Conservation (phyloP, 2,888 invertebrate genomes). For the Teleiodes luculella region DNA sequence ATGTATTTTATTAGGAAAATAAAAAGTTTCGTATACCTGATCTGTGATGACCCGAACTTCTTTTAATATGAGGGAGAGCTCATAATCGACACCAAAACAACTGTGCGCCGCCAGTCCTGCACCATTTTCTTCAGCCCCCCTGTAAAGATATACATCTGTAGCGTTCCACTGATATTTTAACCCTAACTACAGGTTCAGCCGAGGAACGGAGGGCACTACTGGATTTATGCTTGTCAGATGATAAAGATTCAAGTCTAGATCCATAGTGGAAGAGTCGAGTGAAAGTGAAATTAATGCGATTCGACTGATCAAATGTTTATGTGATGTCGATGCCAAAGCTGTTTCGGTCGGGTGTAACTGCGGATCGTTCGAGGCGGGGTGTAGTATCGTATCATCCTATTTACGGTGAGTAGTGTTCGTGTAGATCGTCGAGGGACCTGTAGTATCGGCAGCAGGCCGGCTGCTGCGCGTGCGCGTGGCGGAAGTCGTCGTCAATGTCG, state of each 20-base stretch:
- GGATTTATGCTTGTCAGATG: constrained; percentile 64
- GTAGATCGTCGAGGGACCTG: constrained; percentile 83
- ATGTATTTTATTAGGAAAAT: background rate
- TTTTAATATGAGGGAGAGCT: constrained; percentile 95
- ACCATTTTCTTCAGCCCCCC: constrained; percentile 81
- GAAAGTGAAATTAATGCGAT: constrained; percentile 44
- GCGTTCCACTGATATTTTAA: constrained; percentile 62
- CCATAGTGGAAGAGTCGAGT: constrained; percentile 43
- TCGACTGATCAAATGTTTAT: constrained; percentile 29
- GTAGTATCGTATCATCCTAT: constrained; percentile 76
- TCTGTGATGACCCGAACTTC: constrained; percentile 96
- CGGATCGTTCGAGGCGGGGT: constrained; percentile 72
- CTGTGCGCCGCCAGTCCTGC: constrained; percentile 89
- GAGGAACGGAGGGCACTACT: constrained; percentile 71
- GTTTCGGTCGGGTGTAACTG: constrained; percentile 68
- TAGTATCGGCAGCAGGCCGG: constrained; percentile 87
- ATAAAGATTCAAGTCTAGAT: constrained; percentile 38
- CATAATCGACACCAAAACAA: constrained; percentile 95
- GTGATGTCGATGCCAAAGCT: constrained; percentile 43
- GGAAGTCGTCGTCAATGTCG: constrained; percentile 98
- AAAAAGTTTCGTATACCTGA: constrained; percentile 78
- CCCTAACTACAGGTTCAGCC: constrained; percentile 70
- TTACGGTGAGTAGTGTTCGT: constrained; percentile 79
- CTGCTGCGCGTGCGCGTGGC: constrained; percentile 87
- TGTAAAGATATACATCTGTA: constrained; percentile 63